Evolutionary conservation across 1,140 invertebrate genomes (phyloP).

Genomic region (Drosophila neocordata): DNA sequence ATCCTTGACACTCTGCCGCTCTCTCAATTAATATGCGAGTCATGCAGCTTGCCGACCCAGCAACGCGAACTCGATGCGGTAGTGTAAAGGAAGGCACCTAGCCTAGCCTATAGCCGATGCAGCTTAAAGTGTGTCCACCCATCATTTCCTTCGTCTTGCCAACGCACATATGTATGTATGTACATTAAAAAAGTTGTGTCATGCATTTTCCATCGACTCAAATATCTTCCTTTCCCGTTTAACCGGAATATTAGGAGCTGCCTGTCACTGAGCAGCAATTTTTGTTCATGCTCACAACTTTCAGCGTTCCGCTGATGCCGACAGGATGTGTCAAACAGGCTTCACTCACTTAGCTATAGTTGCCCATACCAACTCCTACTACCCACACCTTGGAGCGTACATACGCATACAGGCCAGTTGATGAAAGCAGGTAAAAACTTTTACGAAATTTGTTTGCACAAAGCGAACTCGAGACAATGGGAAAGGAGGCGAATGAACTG

Average conservation of each 20-base stretch:
- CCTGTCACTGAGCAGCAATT: constrained; percentile 23
- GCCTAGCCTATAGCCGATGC: neutral
- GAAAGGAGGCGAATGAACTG: neutral
- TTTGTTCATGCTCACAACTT: constrained; percentile 25
- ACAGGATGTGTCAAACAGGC: constrained; percentile 60
- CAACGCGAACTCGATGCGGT: neutral
- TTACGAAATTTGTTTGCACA: constrained; percentile 46
- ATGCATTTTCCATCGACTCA: constrained; percentile 11
- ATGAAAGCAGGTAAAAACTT: constrained; percentile 29
- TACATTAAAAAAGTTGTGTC: constrained; percentile 23
- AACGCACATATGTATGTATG: neutral
- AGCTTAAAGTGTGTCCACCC: neutral
- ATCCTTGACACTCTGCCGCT: constrained; percentile 10
- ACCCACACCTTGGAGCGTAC: neutral
- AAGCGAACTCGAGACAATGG: constrained; percentile 9
- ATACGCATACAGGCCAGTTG: neutral
- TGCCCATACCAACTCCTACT: constrained; percentile 2
- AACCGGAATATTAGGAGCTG: constrained; percentile 36
- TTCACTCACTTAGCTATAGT: constrained; percentile 26
- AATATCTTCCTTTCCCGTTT: constrained; percentile 5
- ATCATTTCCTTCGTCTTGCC: neutral
- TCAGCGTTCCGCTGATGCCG: constrained; percentile 24
- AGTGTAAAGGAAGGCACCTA: neutral
- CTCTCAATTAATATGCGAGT: constrained; percentile 42
- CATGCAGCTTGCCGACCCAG: constrained; percentile 18